phyloP scores from a whole-genome alignment of 2,888 invertebrate species.

The Acrobasis consociella region DNA sequence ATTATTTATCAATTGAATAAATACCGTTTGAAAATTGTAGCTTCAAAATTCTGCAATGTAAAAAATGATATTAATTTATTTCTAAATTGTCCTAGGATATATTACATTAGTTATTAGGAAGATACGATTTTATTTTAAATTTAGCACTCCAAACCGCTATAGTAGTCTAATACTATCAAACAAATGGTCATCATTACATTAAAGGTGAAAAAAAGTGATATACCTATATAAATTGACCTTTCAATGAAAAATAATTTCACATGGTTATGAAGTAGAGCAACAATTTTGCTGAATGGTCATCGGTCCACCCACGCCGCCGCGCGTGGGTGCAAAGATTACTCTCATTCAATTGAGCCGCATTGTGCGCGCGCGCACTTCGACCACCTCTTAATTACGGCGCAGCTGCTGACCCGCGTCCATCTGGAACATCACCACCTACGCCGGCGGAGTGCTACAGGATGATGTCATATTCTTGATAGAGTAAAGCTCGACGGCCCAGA shows the following conservation, averaged over 20 bases:
- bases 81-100: too few relatives aligned
- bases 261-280: constrained; percentile 57
- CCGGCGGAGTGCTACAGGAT: constrained; percentile 59
- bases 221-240: too few relatives aligned
- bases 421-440: constrained; percentile 78
- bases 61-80: too few relatives aligned
- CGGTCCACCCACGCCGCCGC: constrained; percentile 79
- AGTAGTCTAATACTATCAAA: too few relatives aligned
- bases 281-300: constrained; percentile 59
- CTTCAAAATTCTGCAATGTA: too few relatives aligned
- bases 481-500: too few relatives aligned
- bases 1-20: too few relatives aligned
- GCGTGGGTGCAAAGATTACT: constrained; percentile 83
- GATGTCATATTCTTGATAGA: constrained; percentile 35
- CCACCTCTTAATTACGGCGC: constrained; percentile 81
- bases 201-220: neutral
- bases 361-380: constrained; percentile 77
- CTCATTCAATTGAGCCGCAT: constrained; percentile 82
- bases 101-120: too few relatives aligned
- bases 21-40: too few relatives aligned
- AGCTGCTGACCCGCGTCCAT: constrained; percentile 81
- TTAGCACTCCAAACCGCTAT: too few relatives aligned
- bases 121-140: too few relatives aligned
- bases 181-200: neutral
- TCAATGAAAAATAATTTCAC: neutral